Base-by-base conservation (phyloP, 2,888 invertebrate species). In the Drosophila imparisetae region DNA sequence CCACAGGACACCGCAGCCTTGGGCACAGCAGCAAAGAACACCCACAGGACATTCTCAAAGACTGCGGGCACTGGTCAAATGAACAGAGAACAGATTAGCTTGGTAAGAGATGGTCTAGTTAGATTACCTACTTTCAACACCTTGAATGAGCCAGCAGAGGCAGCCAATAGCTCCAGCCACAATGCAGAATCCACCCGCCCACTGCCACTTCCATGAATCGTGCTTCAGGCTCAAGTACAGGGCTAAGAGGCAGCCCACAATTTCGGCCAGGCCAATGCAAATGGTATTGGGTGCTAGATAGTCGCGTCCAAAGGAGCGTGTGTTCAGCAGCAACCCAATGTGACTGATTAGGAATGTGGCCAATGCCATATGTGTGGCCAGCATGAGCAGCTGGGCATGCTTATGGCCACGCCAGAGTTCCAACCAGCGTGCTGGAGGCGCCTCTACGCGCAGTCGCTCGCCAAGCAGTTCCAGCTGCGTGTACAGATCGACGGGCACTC, bases 311-410 rank as follows among this genome's bases (percentile, higher is more conserved):
- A 93, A 93, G 40, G 92, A 92, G 66, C 93, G 91, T 36, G 93
- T 91, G 79, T 93, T 93, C 53, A 94, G 81, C 53, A 94, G 75
- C 85, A 93, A 92, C 4, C 93, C 94, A 77, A 93, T 93, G 74
- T 93, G 93, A 55, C 91, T 91, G 21, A 92, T 90, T 57, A 93
- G 87, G 65, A 91, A 92, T 6, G 91, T 82, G 11, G 93, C 92
- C 83, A 92, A 86, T 0, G 93, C 92, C 76, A 92, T 81, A 73
- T 93, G 93, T 1, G 87, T 86, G 6, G 91, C 91, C 13, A 93
- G 29, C 81, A 92, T 88, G 49, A 91, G 89, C 0, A 82, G 54
- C 48, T 80, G 91, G 38, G 90, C 89, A 2, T 85, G 83, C 18
- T 72, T 80, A 10, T 74, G 66, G 2, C 92, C 92, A 5, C 76